Conservation (phyloP, 2,888 invertebrate species). For the Heliconius ethilla region DNA sequence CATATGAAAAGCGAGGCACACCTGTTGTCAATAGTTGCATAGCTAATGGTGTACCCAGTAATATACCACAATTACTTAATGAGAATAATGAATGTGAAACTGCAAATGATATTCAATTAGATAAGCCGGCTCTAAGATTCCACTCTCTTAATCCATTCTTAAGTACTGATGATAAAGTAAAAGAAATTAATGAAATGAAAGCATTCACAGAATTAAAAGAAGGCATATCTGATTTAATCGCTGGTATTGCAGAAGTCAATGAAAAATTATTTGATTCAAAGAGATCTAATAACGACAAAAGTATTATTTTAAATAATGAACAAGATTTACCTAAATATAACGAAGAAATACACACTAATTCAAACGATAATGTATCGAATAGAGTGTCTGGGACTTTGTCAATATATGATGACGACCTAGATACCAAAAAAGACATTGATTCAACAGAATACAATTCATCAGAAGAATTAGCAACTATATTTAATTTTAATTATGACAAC, state of each 20-base stretch:
- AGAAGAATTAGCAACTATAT: conserved; percentile 84
- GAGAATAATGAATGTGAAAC: conserved; percentile 46
- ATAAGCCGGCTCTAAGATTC: conserved; percentile 51
- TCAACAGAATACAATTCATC: conserved; percentile 84
- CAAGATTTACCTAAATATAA: conserved; percentile 63
- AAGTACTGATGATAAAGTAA: conserved; percentile 65
- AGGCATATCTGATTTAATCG: conserved; percentile 77
- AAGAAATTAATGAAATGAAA: conserved; percentile 74
- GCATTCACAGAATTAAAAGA: conserved; percentile 78
- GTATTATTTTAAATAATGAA: conserved; percentile 41
- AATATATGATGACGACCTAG: conserved; percentile 74
- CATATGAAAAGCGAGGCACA: conserved; percentile 58
- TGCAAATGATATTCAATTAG: conserved; percentile 45
- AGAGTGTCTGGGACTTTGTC: conserved; percentile 71
- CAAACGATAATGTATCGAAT: conserved; percentile 56
- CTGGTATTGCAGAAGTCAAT: conserved; percentile 77
- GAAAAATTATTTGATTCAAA: conserved; percentile 72
- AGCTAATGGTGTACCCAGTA: conserved; percentile 57
- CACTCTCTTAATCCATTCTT: conserved; percentile 72
- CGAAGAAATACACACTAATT: conserved; percentile 60
- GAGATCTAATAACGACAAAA: conserved; percentile 50
- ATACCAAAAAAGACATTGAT: conserved; percentile 70
- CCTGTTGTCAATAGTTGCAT: conserved; percentile 56
- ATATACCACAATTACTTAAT: conserved; percentile 54
- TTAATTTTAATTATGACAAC: conserved; percentile 69